A percentile compares a stretch with the other conserved stretches of the same genome.
phyloP scores from a whole-genome alignment of 2,113 vertebrate genomes.

The Ictalurus punctatus region DNA sequence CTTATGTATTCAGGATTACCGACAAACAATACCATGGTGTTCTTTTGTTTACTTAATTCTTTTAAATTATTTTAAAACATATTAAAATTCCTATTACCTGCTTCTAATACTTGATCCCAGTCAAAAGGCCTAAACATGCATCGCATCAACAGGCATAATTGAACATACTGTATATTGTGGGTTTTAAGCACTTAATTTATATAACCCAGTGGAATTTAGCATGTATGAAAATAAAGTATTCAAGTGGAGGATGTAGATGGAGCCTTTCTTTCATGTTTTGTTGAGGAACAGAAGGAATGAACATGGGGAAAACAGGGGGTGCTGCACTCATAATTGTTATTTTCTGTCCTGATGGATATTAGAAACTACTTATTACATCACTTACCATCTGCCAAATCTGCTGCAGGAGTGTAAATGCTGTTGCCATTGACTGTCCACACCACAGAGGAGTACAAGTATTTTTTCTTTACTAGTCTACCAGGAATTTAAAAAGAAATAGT shows the following conservation, averaged over 20 bases:
- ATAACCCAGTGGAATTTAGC: slow-evolving; percentile 27
- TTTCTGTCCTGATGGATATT: slow-evolving; percentile 62
- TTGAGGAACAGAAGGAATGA: slow-evolving; percentile 52
- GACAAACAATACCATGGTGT: not conserved
- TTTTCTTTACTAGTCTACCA: not conserved
- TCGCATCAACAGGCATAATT: not conserved
- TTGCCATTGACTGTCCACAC: slow-evolving; percentile 8
- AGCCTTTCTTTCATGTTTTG: slow-evolving; percentile 66
- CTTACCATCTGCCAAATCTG: slow-evolving; percentile 57
- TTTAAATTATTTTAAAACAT: not conserved
- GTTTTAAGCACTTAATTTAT: not conserved
- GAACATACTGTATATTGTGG: not conserved
- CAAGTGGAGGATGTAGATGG: slow-evolving; percentile 56
- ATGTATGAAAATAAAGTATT: slow-evolving; percentile 28
- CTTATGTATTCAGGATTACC: slow-evolving; percentile 41
- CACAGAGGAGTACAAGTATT: slow-evolving; percentile 48
- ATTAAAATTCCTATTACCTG: not conserved
- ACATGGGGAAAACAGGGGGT: slow-evolving; percentile 55
- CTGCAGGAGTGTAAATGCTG: slow-evolving; percentile 44
- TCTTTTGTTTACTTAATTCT: slow-evolving; percentile 7
- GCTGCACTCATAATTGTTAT: slow-evolving; percentile 53
- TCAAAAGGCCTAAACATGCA: not conserved
- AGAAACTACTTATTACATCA: slow-evolving; percentile 63
- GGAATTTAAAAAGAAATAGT: not conserved
- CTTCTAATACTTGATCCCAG: not conserved